Evolutionary conservation across 2,113 vertebrate species (phyloP), one percentile per base, ranked within the genome.

Genomic region (Strix uralensis): DNA sequence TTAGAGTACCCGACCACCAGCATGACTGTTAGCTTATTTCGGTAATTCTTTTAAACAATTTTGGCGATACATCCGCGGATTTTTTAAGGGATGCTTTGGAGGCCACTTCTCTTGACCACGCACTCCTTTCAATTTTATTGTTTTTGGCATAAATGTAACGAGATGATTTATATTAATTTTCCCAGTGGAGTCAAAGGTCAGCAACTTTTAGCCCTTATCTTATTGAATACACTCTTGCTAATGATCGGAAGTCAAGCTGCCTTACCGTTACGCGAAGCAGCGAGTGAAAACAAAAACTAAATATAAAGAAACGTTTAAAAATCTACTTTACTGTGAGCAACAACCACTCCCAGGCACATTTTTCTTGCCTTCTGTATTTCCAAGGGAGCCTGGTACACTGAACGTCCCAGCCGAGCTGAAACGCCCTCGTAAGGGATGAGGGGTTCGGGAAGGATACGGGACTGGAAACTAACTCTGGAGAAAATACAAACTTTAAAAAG

Each of bases 161-260:
- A 95, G 92, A 73, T 80, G 66, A 96, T 95, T 92, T 95, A 91
- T 72, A 94, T 73, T 85, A 51, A 51, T 81, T 81, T 81, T 61
- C 72, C 57, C 72, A 67, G 34, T 12, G 70, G 55, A 94, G 90
- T 38, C 92, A 92, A 80, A 93, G 95, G 91, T 92, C 94, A 82
- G 36, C 87, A 66, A 81, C 86, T 95, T 93, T 91, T 72, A 82
- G 91, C 54, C 66, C 58, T 82, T 49, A 34, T 51, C 74, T 91
- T 91, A 66, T 63, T 95, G 91, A 79, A 82, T 38, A 70, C 67
- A 85, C 92, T 89, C 81, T 18, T 87, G 62, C 38, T 70, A 90
- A 88, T 49, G 86, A 84, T 57, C 7, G 25, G 27, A 70, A 94
- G 67, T 62, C 54, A 79, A 65, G 38, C 63, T 44, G 20, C 29